Conservation (phyloP, 2,797 vertebrate species). For the Thripadectes ignobilis region DNA sequence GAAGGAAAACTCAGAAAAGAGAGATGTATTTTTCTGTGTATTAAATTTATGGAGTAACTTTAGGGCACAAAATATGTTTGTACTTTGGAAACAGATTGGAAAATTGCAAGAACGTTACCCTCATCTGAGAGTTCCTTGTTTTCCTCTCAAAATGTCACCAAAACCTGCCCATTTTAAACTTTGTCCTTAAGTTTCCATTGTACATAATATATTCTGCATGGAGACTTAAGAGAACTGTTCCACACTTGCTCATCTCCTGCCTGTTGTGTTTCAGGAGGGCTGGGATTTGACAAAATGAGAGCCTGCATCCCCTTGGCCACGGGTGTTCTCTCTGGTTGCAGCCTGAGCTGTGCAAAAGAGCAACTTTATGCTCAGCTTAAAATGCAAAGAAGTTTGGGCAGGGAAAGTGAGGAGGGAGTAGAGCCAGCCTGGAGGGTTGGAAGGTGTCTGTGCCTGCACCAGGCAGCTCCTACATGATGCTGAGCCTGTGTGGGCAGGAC, state of each 20-base stretch:
- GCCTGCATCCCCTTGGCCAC: accelerated
- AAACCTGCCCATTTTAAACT: not conserved
- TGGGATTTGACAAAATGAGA: not conserved
- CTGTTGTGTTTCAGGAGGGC: not conserved
- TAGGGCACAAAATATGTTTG: not conserved
- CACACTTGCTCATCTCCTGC: not conserved
- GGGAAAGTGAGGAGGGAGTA: not conserved
- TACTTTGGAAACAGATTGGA: not conserved
- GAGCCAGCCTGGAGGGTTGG: not conserved
- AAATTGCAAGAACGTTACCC: not conserved
- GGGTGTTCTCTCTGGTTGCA: not conserved
- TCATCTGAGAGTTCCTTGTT: not conserved
- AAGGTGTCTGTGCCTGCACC: not conserved
- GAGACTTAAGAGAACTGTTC: not conserved
- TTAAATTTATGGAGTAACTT: not conserved
- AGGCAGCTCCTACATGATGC: not conserved
- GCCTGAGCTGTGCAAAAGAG: not conserved
- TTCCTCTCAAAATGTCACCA: not conserved
- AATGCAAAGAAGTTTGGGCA: not conserved
- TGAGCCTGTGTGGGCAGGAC: not conserved
- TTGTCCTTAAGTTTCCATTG: not conserved
- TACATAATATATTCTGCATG: not conserved
- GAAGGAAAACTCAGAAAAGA: not conserved
- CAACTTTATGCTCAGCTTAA: not conserved
- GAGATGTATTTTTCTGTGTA: not conserved